phyloP scores from a whole-genome alignment of 2,888 invertebrate species.

The Melipona beecheii region DNA sequence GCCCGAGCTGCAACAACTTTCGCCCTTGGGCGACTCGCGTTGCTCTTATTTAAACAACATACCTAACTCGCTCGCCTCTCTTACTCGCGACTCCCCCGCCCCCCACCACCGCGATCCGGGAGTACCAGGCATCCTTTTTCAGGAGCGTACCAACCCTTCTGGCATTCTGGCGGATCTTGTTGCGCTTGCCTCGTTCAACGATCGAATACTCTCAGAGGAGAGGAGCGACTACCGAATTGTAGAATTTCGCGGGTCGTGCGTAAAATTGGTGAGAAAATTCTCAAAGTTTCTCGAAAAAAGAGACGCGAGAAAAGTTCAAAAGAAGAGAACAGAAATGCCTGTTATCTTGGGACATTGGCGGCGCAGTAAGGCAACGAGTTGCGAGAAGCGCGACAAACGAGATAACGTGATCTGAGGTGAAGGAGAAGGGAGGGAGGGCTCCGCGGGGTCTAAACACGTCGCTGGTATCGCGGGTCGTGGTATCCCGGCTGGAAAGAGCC shows the following conservation, averaged over 20 bases:
- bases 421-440: constrained; percentile 27
- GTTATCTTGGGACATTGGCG: too few relatives aligned
- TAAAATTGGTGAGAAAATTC: too few relatives aligned
- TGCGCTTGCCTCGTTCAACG: too few relatives aligned
- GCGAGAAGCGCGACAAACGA: constrained; percentile 37
- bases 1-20: constrained; percentile 78
- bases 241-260: too few relatives aligned
- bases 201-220: too few relatives aligned
- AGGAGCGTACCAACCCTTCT: constrained; percentile 69
- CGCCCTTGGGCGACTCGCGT: constrained; percentile 81
- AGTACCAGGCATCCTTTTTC: constrained; percentile 70
- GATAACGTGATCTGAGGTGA: constrained; percentile 23
- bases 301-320: too few relatives aligned
- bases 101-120: constrained; percentile 67
- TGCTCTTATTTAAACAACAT: constrained; percentile 84
- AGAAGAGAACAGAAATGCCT: too few relatives aligned
- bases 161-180: not conserved
- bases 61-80: constrained; percentile 81
- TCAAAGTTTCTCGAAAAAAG: too few relatives aligned
- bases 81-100: constrained; percentile 78
- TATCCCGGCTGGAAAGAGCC: constrained; percentile 73
- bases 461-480: constrained; percentile 69
- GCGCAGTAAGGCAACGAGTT: not conserved
- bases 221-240: too few relatives aligned
- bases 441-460: constrained; percentile 64